A percentile compares a stretch with the other conserved stretches of the same genome.
These are phyloP conservation scores for Agrypnia vestita DNA, from an alignment of 1,140 invertebrate genomes.

Conservation along the genomic window DNA sequence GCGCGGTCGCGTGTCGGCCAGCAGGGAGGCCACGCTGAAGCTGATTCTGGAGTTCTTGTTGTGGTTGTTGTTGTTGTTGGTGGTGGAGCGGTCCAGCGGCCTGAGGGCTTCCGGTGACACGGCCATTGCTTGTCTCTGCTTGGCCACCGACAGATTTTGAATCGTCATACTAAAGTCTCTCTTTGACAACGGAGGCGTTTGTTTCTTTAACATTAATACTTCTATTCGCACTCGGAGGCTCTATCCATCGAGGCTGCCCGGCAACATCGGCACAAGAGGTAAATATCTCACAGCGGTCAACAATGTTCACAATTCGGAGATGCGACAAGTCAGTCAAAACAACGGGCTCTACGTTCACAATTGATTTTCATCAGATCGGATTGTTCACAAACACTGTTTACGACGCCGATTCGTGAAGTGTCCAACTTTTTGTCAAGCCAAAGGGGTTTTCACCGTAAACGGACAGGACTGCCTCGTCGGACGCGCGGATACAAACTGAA, in stretches of 20 bases:
- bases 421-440: not conserved
- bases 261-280: slow-evolving; percentile 6
- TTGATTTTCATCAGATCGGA: not conserved
- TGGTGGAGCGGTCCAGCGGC: slow-evolving; percentile 62
- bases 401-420: slow-evolving; percentile 6
- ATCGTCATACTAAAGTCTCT: slow-evolving; percentile 74
- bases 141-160: slow-evolving; percentile 68
- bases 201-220: slow-evolving; percentile 60
- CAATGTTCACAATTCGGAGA: slow-evolving; percentile 8
- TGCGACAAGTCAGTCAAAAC: no score
- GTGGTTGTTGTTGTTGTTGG: slow-evolving; percentile 67
- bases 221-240: slow-evolving; percentile 9
- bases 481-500: slow-evolving; percentile 42
- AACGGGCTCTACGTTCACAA: no score
- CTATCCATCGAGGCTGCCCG: slow-evolving; percentile 20
- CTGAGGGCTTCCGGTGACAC: slow-evolving; percentile 74
- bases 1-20: slow-evolving; percentile 77
- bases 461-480: slow-evolving; percentile 8
- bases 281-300: slow-evolving; percentile 11
- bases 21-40: slow-evolving; percentile 80
- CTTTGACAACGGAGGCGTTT: slow-evolving; percentile 61
- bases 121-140: slow-evolving; percentile 72
- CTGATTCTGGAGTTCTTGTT: slow-evolving; percentile 74
- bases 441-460: not conserved
- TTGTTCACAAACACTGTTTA: slow-evolving; percentile 15